phyloP scores from a whole-genome alignment of 2,113 vertebrate species.

The Salvator merianae region DNA sequence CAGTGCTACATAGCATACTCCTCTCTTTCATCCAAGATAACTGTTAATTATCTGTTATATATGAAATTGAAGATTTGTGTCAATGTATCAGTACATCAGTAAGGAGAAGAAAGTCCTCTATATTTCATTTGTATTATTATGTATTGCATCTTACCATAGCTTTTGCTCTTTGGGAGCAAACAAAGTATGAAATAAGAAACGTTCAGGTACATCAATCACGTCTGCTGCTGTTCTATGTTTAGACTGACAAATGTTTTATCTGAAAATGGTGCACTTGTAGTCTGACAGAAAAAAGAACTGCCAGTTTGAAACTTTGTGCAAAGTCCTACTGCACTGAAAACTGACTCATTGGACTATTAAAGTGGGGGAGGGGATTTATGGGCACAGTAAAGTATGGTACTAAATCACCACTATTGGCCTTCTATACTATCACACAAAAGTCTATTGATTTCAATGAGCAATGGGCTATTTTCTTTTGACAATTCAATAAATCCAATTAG shows the following conservation, averaged over 20 bases:
- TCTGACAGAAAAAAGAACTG: neutral
- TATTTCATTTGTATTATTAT: neutral
- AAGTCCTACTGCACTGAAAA: neutral
- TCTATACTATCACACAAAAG: neutral
- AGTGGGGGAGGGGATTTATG: neutral
- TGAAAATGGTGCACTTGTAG: neutral
- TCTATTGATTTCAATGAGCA: neutral
- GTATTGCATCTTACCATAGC: neutral
- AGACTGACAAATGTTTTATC: neutral
- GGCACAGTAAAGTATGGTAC: neutral
- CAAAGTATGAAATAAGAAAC: constrained; percentile 26
- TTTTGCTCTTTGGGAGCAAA: constrained; percentile 9
- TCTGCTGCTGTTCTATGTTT: constrained; percentile 11
- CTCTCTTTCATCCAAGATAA: neutral
- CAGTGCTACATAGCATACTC: neutral
- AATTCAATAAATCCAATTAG: constrained; percentile 5
- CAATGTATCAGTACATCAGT: neutral
- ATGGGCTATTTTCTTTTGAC: neutral
- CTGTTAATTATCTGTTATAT: neutral
- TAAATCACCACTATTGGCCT: neutral
- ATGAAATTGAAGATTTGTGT: neutral
- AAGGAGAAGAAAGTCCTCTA: neutral
- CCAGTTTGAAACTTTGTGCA: neutral
- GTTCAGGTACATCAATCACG: neutral
- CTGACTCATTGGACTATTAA: neutral